Evolutionary conservation across 2,888 invertebrate species (phyloP), one percentile per base, ranked within the genome.

Genomic region (Abrostola tripartita): DNA sequence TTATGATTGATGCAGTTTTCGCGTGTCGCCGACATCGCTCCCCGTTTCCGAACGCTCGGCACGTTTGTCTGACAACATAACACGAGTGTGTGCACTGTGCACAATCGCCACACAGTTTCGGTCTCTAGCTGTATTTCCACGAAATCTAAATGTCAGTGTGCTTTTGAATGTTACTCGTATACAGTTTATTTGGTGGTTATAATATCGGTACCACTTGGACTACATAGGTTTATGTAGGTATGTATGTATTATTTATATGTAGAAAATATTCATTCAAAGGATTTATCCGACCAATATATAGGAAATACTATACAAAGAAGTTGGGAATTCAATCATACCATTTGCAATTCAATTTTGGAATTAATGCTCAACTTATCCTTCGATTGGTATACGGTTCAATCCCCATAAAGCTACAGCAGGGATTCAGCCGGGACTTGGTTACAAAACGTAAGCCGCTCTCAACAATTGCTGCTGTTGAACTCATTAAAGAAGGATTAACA

Each of bases 401-500:
- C 44, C 60, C 57, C 67, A 64, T 63, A 64, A 64, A 62, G 70
- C 57, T 67, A 62, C 10, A 64, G 60, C 52, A 67, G 59, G 64
- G 47, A 52, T 70, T 52, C 63, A 64, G 55, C 53, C 63, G 69
- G 72, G 79, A 78, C 74, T 79, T 75, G 79, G 81, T 76, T 72
- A 74, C 75, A 78, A 65, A 76, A 71, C 78, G 72, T 86, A 86
- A 87, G 82, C 83, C 79, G 68, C 72, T 79, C 85, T 82, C 84
- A 85, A 87, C 90, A 87, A 90, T 91, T 90, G 88, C 87, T 90
- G 88, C 89, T 90, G 89, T 90, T 90, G 88, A 91, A 91, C 91
- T 92, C 92, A 92, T 92, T 93, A 91, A 87, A 86, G 75, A 78
- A 78, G 91, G 92, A 92, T 92, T 91, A 92, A 82, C 87, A 84